Conservation (phyloP, 1,140 invertebrate genomes). For the Cryptotermes secundus region DNA sequence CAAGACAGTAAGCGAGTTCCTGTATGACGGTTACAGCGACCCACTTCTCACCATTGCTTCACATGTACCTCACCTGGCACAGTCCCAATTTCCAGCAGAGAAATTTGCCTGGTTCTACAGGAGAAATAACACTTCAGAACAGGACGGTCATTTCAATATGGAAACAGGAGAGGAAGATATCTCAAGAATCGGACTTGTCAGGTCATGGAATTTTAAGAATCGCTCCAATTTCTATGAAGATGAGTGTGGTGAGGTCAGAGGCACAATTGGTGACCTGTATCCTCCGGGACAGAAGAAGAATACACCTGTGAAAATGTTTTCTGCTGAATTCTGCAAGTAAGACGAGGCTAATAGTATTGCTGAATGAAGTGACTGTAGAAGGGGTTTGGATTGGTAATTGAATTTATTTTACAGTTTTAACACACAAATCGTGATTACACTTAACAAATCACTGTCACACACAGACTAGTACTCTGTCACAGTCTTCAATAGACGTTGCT, state of each 20-base stretch:
- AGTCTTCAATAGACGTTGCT: no score
- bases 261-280: conserved; percentile 47
- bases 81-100: conserved; percentile 59
- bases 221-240: conserved; percentile 39
- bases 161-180: conserved; percentile 65
- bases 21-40: conserved; percentile 77
- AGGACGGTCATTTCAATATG: conserved; percentile 75
- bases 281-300: conserved; percentile 41
- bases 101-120: conserved; percentile 77
- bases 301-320: conserved; percentile 42
- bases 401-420: no score
- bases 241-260: conserved; percentile 42
- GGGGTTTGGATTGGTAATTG: no score
- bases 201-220: conserved; percentile 57
- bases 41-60: conserved; percentile 59
- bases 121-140: conserved; percentile 67
- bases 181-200: conserved; percentile 60
- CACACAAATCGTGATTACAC: no score
- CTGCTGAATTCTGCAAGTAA: conserved; percentile 43
- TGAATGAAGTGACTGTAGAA: no score
- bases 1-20: conserved; percentile 62
- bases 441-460: no score
- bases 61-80: conserved; percentile 51
- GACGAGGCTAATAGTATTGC: no score
- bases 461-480: no score